Conservation (phyloP, 2,888 invertebrate genomes). For the Schrankia costaestrigalis region DNA sequence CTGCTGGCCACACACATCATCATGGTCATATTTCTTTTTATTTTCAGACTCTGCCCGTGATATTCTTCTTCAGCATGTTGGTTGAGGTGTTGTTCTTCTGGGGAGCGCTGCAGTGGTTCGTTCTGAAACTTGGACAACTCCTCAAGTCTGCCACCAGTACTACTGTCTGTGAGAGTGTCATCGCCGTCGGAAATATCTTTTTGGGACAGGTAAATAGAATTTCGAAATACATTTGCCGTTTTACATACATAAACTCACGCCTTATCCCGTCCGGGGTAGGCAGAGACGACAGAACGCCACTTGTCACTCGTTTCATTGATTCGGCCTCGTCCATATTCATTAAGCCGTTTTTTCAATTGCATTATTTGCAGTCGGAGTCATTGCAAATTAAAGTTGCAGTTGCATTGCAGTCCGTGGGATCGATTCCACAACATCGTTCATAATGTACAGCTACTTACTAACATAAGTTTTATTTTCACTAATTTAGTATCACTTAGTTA, state of each 20-base stretch:
- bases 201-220: slow-evolving; percentile 89
- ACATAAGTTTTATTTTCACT: no score
- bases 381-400: no score
- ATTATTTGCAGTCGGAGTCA: neutral
- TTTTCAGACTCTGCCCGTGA: slow-evolving; percentile 89
- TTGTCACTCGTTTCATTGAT: neutral
- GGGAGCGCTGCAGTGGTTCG: slow-evolving; percentile 93
- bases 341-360: neutral
- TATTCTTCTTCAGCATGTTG: slow-evolving; percentile 96
- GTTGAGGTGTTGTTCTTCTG: slow-evolving; percentile 94
- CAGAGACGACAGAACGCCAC: no score
- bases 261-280: no score
- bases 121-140: slow-evolving; percentile 89
- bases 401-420: no score
- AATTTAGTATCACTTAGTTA: no score
- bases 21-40: neutral
- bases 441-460: no score
- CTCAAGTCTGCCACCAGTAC: slow-evolving; percentile 85
- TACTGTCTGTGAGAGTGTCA: slow-evolving; percentile 96
- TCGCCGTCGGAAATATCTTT: slow-evolving; percentile 95
- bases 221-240: neutral
- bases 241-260: no score
- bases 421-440: no score
- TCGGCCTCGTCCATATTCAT: neutral
- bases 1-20: neutral